Conservation (phyloP, 2,797 vertebrate species). For the Amphiprion clarkii region DNA sequence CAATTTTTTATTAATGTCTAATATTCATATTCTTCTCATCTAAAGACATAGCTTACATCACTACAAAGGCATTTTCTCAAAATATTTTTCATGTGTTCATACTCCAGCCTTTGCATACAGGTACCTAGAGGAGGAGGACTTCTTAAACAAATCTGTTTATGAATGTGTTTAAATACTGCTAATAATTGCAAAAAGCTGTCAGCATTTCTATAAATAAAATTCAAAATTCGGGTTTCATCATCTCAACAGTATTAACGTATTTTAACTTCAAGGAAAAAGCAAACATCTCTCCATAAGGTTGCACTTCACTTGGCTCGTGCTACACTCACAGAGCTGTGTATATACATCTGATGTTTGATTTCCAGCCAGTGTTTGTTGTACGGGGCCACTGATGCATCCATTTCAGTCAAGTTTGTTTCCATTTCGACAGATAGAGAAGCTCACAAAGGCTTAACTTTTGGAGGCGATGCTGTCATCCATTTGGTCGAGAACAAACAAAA, state of each 20-base stretch:
- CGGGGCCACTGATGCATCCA: conserved; percentile 43
- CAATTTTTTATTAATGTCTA: too few species aligned
- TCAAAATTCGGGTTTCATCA: neutral
- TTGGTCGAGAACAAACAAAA: conserved; percentile 16
- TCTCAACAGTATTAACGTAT: neutral
- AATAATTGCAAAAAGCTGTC: too few species aligned
- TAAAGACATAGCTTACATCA: too few species aligned
- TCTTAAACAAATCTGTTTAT: conserved; percentile 2
- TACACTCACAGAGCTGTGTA: conserved; percentile 35
- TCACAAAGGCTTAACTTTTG: conserved; percentile 39
- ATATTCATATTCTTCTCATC: too few species aligned
- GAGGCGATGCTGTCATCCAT: conserved; percentile 39
- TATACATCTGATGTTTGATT: conserved; percentile 40
- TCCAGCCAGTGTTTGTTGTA: conserved; percentile 52
- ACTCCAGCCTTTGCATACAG: neutral
- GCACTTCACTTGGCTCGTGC: conserved; percentile 20
- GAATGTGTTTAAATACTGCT: too few species aligned
- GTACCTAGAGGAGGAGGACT: neutral
- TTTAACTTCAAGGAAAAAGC: conserved; percentile 15
- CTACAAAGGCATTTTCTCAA: too few species aligned
- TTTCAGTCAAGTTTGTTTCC: conserved; percentile 53
- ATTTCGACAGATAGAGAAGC: conserved; percentile 41
- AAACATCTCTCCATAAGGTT: conserved; percentile 18
- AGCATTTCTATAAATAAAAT: too few species aligned
- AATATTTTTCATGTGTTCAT: too few species aligned